phyloP scores from a whole-genome alignment of 2,113 vertebrate species.

The Athene noctua region DNA sequence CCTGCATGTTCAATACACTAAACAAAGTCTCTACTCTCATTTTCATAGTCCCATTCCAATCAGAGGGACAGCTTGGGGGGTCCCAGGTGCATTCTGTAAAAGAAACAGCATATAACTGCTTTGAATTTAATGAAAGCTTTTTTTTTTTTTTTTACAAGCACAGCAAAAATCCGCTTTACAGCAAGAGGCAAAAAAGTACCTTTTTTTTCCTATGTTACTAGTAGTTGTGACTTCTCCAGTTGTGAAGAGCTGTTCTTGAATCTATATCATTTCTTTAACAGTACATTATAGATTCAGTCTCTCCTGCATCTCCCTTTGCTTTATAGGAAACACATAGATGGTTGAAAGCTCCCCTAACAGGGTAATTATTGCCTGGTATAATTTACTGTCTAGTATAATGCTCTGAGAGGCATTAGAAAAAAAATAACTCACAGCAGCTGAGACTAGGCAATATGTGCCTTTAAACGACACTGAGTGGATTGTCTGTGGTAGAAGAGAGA shows the following conservation, averaged over 20 bases:
- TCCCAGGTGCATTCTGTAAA: neutral
- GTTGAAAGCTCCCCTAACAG: neutral
- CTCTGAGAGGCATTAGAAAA: neutral
- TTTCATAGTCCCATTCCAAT: constrained; percentile 30
- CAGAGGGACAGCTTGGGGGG: neutral
- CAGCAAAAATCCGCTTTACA: neutral
- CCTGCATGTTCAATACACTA: neutral
- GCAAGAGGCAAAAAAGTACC: neutral
- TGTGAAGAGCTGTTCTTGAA: neutral
- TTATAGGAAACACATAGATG: neutral
- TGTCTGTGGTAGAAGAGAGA: neutral
- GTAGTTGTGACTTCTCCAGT: neutral
- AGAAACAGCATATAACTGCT: neutral
- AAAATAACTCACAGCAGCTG: neutral
- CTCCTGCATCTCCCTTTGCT: neutral
- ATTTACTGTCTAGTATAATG: neutral
- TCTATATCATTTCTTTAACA: neutral
- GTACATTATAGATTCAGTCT: neutral
- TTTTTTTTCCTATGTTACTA: neutral
- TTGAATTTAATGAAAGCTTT: neutral
- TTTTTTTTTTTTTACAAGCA: neutral
- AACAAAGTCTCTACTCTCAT: constrained; percentile 14
- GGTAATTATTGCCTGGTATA: neutral
- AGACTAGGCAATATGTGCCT: neutral
- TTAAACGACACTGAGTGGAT: neutral